Conservation (phyloP, 2,113 vertebrate genomes). For the Actinemys pallida region DNA sequence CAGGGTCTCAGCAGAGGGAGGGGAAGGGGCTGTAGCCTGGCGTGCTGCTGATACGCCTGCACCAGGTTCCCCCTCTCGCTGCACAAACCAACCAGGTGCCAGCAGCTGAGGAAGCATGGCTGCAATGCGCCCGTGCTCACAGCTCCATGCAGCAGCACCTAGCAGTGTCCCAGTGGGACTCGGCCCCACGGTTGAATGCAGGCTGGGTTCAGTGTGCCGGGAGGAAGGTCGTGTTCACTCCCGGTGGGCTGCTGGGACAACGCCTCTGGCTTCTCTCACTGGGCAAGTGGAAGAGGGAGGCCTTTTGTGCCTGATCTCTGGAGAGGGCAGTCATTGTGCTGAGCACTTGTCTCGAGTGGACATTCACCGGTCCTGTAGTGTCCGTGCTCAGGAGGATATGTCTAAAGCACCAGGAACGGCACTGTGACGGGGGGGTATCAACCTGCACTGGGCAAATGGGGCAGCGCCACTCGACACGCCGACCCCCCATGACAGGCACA, state of each 20-base stretch:
- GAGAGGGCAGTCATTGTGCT: background rate
- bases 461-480: too few species aligned
- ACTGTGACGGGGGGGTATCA: too few species aligned
- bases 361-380: background rate
- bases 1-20: background rate
- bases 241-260: background rate
- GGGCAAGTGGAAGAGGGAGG: background rate
- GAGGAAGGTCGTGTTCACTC: background rate
- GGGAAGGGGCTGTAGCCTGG: background rate
- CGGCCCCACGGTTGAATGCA: background rate
- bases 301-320: background rate
- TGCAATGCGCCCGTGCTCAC: background rate
- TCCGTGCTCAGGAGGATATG: fast-evolving
- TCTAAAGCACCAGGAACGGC: background rate
- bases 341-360: background rate
- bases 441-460: too few species aligned
- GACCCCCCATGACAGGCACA: too few species aligned
- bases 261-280: background rate
- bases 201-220: background rate
- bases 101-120: background rate
- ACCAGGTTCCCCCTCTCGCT: background rate
- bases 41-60: background rate
- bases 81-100: background rate
- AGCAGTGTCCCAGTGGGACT: background rate
- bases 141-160: background rate